A percentile compares a stretch with the other conserved stretches of the same genome.
These are phyloP conservation scores for Caenorhabditis sp. DNA, from an alignment of 2,888 invertebrate genomes.

Conservation along the genomic window DNA sequence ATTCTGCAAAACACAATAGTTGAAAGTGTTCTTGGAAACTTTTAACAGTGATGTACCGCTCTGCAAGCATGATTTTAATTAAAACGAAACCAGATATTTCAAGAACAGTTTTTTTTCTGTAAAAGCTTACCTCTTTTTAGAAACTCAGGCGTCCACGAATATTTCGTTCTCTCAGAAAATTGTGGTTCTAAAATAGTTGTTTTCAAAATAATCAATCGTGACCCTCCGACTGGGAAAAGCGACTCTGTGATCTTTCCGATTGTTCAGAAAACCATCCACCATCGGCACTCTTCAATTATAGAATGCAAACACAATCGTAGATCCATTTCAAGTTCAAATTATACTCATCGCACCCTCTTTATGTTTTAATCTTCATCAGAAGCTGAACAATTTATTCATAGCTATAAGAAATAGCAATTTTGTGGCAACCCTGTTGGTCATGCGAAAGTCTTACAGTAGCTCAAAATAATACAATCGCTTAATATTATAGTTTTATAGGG, in stretches of 20 bases:
- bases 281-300: background rate
- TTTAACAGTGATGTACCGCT: too few species aligned
- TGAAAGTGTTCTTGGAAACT: too few species aligned
- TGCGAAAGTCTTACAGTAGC: conserved; percentile 2
- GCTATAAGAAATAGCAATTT: background rate
- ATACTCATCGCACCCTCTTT: background rate
- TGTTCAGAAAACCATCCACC: background rate
- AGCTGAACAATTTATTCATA: conserved; percentile 42
- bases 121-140: too few species aligned
- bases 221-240: too few species aligned
- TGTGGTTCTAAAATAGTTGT: too few species aligned
- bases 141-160: too few species aligned
- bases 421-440: background rate
- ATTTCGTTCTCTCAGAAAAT: too few species aligned
- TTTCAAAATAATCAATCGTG: too few species aligned
- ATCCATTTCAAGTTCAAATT: background rate
- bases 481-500: background rate
- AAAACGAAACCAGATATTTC: too few species aligned
- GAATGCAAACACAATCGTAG: background rate
- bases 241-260: too few species aligned
- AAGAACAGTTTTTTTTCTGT: too few species aligned
- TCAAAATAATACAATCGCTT: background rate
- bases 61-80: too few species aligned
- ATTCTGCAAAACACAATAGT: background rate
- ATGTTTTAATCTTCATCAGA: background rate